Percentiles rank a stretch among this genome's conserved stretches.
Conservation (phyloP, 2,113 vertebrate genomes). For the Nyctereutes procyonoides region DNA sequence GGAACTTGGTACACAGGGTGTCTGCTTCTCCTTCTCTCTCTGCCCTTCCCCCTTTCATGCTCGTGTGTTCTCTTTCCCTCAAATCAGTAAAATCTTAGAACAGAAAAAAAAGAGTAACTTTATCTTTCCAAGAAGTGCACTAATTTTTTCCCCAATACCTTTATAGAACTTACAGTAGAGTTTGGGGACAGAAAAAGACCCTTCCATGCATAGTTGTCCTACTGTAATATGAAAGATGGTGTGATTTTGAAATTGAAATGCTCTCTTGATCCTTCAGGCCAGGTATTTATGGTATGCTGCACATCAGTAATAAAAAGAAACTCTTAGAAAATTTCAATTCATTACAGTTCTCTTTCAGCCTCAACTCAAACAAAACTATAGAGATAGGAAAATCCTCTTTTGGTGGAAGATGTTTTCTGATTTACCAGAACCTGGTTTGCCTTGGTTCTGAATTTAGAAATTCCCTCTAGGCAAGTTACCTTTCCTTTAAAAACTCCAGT, state of each 20-base stretch:
- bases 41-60: too few species aligned
- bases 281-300: not conserved
- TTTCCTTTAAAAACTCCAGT: not conserved
- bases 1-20: too few species aligned
- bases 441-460: constrained; percentile 9
- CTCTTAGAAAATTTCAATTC: not conserved
- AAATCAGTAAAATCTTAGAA: too few species aligned
- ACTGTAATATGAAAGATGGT: constrained; percentile 19
- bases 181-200: not conserved
- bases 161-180: not conserved
- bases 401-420: not conserved
- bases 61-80: too few species aligned
- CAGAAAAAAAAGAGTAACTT: not conserved
- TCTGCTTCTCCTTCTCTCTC: too few species aligned
- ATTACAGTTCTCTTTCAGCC: not conserved
- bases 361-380: not conserved
- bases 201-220: not conserved
- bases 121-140: not conserved
- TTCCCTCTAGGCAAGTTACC: not conserved
- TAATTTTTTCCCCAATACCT: not conserved
- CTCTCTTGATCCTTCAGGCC: not conserved
- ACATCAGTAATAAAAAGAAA: constrained; percentile 22
- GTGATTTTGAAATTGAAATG: not conserved
- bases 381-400: not conserved
- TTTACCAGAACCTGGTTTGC: not conserved